phyloP scores from a whole-genome alignment of 92 coral and sea anemone genomes.

The Blastomussa wellsi region DNA sequence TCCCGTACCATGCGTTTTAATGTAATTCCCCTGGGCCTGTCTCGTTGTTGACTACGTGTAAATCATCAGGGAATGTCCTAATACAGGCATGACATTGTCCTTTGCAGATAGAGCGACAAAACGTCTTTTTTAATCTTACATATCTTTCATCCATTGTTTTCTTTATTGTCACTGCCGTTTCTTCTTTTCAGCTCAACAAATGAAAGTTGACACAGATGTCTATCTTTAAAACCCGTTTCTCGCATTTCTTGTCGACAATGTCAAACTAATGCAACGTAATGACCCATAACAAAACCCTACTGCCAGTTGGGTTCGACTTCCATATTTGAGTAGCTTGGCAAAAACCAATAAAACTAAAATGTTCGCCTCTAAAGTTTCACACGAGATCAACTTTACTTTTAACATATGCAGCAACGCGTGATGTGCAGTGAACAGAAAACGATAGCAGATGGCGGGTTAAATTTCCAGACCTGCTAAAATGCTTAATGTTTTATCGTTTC shows the following conservation, averaged over 20 bases:
- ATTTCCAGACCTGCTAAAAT: not conserved
- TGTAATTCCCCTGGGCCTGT: too few relatives aligned
- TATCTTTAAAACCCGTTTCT: not conserved
- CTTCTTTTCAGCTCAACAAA: not conserved
- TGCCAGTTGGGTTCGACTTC: not conserved
- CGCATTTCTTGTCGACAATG: not conserved
- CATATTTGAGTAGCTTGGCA: slow-evolving; percentile 1
- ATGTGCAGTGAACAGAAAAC: not conserved
- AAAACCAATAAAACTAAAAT: not conserved
- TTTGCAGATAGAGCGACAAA: not conserved
- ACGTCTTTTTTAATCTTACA: not conserved
- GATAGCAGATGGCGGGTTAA: not conserved
- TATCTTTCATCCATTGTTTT: not conserved
- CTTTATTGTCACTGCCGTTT: not conserved
- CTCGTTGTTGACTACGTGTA: too few relatives aligned
- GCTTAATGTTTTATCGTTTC: not conserved
- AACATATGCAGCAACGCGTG: not conserved
- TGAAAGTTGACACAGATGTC: slow-evolving; percentile 25
- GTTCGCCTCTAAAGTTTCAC: not conserved
- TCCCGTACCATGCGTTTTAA: too few relatives aligned
- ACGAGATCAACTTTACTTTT: not conserved
- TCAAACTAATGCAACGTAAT: not conserved
- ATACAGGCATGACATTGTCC: too few relatives aligned
- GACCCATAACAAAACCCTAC: not conserved
- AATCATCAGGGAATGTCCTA: too few relatives aligned